Percentiles rank a stretch among this genome's conserved stretches.
phyloP scores from a whole-genome alignment of 1,140 invertebrate genomes.

The Teleogryllus occipitalis region DNA sequence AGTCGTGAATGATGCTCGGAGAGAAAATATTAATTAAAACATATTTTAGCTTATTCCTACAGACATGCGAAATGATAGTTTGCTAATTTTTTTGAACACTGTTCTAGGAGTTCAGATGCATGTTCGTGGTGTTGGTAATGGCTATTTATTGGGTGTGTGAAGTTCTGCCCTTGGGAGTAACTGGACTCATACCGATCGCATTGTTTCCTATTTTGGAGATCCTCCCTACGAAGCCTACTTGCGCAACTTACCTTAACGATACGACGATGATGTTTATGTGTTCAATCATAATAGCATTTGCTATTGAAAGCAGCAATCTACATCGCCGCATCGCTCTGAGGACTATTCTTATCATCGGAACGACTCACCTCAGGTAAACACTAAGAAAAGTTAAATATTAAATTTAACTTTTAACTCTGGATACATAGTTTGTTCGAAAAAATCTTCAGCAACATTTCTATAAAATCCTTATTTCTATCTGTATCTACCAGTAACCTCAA shows the following conservation, averaged over 20 bases:
- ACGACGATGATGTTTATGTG: not conserved
- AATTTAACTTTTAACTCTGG: too few species aligned
- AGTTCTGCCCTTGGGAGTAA: not conserved
- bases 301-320: slow-evolving; percentile 53
- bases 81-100: not conserved
- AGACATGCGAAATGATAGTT: too few species aligned
- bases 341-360: slow-evolving; percentile 50
- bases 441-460: too few species aligned
- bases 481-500: too few species aligned
- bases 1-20: too few species aligned
- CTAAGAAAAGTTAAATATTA: slow-evolving; percentile 23
- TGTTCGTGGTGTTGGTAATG: not conserved
- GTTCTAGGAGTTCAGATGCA: not conserved
- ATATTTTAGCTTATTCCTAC: too few species aligned
- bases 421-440: too few species aligned
- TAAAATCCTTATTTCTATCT: too few species aligned
- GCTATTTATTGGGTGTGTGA: not conserved
- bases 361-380: slow-evolving; percentile 37
- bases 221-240: not conserved
- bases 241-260: not conserved
- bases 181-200: not conserved
- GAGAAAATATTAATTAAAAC: too few species aligned
- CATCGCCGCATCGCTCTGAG: slow-evolving; percentile 54
- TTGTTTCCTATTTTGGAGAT: not conserved
- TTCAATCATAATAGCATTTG: slow-evolving; percentile 51